Evolutionary conservation across 2,888 invertebrate species (phyloP).

Genomic region (Cheilosia pagana): DNA sequence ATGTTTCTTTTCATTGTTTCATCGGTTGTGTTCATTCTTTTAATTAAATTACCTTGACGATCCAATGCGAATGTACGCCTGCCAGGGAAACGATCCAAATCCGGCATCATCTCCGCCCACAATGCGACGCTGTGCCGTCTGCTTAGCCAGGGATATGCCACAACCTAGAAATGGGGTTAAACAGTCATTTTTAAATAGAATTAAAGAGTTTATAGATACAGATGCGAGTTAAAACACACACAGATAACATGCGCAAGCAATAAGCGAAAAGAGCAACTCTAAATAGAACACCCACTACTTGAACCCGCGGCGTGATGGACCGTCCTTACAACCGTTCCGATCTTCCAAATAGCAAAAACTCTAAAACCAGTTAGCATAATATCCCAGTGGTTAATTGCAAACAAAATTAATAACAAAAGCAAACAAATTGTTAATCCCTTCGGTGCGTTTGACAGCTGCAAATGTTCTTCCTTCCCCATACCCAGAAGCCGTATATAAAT

Average conservation of each 20-base stretch:
- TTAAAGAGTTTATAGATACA: slow-evolving; percentile 40
- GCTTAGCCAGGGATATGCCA: slow-evolving; percentile 92
- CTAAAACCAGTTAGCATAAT: slow-evolving; percentile 63
- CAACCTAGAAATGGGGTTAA: slow-evolving; percentile 87
- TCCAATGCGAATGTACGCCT: slow-evolving; percentile 96
- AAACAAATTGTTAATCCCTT: slow-evolving; percentile 14
- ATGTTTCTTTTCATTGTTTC: slow-evolving; percentile 1
- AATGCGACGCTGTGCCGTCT: slow-evolving; percentile 94
- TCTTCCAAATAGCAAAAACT: slow-evolving; percentile 65
- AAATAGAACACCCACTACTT: slow-evolving; percentile 47
- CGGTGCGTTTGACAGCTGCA: slow-evolving; percentile 20
- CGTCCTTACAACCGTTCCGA: slow-evolving; percentile 28
- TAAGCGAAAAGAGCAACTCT: slow-evolving; percentile 37
- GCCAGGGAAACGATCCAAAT: slow-evolving; percentile 97
- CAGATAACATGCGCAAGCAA: slow-evolving; percentile 48
- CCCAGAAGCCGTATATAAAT: neutral
- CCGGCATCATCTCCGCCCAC: slow-evolving; percentile 97
- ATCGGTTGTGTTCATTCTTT: neutral
- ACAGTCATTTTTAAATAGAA: neutral
- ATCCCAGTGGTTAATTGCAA: slow-evolving; percentile 73
- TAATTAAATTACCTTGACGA: slow-evolving; percentile 88
- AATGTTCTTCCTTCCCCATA: slow-evolving; percentile 1
- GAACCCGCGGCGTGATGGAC: slow-evolving; percentile 6
- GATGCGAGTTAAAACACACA: slow-evolving; percentile 2
- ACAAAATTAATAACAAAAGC: slow-evolving; percentile 43